These are phyloP conservation scores for Notiomystis cincta DNA, from an alignment of 2,113 vertebrate genomes.

Conservation along the genomic window DNA sequence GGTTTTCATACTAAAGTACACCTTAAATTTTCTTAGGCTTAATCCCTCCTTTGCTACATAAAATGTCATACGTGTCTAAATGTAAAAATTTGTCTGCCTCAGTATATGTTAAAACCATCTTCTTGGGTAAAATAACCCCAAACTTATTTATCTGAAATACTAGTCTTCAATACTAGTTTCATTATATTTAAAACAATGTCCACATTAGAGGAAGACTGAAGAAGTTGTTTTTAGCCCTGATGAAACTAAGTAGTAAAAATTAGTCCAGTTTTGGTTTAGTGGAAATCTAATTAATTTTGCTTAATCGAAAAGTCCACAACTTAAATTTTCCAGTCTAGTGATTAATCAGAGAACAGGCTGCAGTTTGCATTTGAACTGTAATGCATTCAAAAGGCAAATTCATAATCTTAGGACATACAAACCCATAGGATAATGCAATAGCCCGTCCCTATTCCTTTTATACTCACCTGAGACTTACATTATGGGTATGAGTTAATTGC, in stretches of 20 bases:
- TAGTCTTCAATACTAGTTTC: background rate
- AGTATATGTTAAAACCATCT: background rate
- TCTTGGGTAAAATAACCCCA: background rate
- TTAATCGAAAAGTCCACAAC: background rate
- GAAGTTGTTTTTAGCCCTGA: background rate
- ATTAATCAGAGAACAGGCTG: background rate
- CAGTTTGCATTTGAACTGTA: background rate
- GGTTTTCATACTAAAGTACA: background rate
- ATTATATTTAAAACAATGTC: background rate
- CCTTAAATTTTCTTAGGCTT: background rate
- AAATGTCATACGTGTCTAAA: background rate
- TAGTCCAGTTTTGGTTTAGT: background rate
- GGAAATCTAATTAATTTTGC: background rate
- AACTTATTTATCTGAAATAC: background rate
- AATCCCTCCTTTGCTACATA: background rate
- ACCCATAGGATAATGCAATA: background rate
- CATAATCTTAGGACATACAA: background rate
- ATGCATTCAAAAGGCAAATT: background rate
- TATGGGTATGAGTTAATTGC: background rate
- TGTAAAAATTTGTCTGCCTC: background rate
- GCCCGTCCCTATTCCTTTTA: background rate
- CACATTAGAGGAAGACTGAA: background rate
- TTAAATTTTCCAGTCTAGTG: background rate
- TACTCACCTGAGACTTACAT: background rate
- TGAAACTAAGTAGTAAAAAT: background rate